Base-by-base conservation (phyloP, 2,888 invertebrate genomes). In the Heliconius ismenius region DNA sequence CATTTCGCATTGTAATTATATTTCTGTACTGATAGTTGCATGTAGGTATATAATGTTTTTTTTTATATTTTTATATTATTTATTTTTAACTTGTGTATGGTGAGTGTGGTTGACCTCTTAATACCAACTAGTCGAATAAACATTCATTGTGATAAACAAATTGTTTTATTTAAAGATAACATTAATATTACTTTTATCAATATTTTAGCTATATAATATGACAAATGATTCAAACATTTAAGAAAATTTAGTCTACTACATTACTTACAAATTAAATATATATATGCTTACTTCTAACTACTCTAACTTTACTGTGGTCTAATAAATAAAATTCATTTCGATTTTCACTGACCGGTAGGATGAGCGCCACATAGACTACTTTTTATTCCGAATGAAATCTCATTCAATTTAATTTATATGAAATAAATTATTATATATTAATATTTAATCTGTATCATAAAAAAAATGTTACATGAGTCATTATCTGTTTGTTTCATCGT, bases 401-500 rank as follows among this genome's bases (percentile, higher is more conserved):
- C 32, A 7, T 6, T 32, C 28, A 32, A 7, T 32, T 32, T 7
- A 6, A 32, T 32, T 32, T 32, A 9, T 32, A 7, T 9, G 32
- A 32, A n/a, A 60, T 24, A 24, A 60, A 60, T 60, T 10, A 62
- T 7, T 7, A 13, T 15, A 28, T 6, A 26, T 62, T 62, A 62
- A 62, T 62, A 15, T 26, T 28, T 2, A 15, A 18, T 28, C 28
- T 0, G 2, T 63, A 15, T 15, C 28, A 28, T 4, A 39, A 24
- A 67, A n/a, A 36, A 39, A 2, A 1, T 21, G 10, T 18, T 32
- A 18, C 7, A 18, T 54, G 54, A n/a, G 3, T 58, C n/a, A 67
- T 24, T 15, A 49, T 63, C 18, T 70, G 32, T 60, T 60, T 63
- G 67, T 11, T 76, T 79, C 80, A 74, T 83, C 82, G 24, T 62